A percentile compares a stretch with the other conserved stretches of the same genome.
phyloP scores from a whole-genome alignment of 2,113 vertebrate species.

The Falcunculus frontatus region DNA sequence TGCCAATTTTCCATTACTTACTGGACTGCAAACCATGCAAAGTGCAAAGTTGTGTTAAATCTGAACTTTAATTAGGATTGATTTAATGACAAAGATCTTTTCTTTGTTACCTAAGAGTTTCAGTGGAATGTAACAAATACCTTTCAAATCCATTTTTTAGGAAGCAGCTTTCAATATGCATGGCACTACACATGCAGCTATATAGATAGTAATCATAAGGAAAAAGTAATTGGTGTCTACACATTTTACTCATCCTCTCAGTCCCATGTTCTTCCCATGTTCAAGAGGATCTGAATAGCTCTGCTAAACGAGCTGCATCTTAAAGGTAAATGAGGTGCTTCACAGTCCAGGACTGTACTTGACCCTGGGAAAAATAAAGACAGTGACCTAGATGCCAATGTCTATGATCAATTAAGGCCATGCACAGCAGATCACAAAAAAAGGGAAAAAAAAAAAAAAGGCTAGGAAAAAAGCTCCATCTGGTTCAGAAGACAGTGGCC shows the following conservation, averaged over 20 bases:
- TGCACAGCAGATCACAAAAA: neutral
- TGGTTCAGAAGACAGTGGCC: conserved; percentile 44
- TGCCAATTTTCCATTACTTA: neutral
- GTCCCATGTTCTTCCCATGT: neutral
- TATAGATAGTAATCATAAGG: neutral
- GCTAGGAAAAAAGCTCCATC: conserved; percentile 22
- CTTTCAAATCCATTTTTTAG: neutral
- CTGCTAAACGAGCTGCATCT: neutral
- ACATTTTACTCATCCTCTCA: neutral
- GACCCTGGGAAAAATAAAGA: neutral
- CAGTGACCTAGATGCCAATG: neutral
- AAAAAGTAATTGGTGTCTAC: neutral
- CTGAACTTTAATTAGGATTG: neutral
- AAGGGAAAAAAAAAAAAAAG: too few relatives aligned
- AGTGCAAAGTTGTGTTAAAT: neutral
- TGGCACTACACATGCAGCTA: neutral
- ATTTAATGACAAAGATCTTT: neutral
- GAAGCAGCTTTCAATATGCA: neutral
- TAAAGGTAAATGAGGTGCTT: neutral
- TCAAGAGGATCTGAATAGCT: neutral
- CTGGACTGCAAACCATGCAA: neutral
- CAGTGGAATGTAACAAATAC: neutral
- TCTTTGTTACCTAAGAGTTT: neutral
- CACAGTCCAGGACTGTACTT: neutral
- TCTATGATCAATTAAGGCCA: neutral